Evolutionary conservation across 1,140 invertebrate species (phyloP), one percentile per base, ranked within the genome.

Genomic region (Dufourea novaeangliae): DNA sequence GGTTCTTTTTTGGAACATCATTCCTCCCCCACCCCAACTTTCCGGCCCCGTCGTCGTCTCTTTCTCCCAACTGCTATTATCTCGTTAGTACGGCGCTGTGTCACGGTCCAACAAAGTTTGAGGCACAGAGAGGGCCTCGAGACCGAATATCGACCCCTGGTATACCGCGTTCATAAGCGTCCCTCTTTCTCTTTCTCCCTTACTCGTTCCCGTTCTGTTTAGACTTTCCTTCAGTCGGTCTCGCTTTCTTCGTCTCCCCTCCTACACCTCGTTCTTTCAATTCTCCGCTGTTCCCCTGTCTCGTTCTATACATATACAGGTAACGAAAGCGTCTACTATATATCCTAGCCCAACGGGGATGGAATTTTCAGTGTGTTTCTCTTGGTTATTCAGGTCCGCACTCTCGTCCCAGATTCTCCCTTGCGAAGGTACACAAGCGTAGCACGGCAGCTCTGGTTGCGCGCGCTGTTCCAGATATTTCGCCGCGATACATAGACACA

Each of bases 381-480:
- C 66, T 62, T 68, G 73, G 64, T 77, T 77, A 77, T 77, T 80
- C 77, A 67, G 62, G 67, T 63, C 44, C 41, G 37, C 62, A 44
- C 41, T 64, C 64, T 79, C 66, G 78, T 14, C 73, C 78, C 64
- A 80, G 78, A 80, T 80, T 80, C 77, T 70, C 56, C 59, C 59
- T n/a, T 29, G 63, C 57, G 44, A 70, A 70, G 54, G 64, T 80
- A 77, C 73, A 68, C 50, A 70, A 63, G 67, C 59, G 52, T 56
- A 41, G 34, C 57, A 37, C 67, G 56, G 34, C 57, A 37, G 50
- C 46, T 50, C 46, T 7, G 46, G 46, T 50, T 70, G 69, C 69
- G n/a, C 78, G 27, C 62, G 64, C 22, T 54, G 77, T 56, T 82
- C 80, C 66, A 79, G 77, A 79, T 82, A 79, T 57, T 71, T 75